These are phyloP conservation scores for Eonycteris spelaea DNA, from an alignment of 2,113 vertebrate species.

Conservation along the genomic window DNA sequence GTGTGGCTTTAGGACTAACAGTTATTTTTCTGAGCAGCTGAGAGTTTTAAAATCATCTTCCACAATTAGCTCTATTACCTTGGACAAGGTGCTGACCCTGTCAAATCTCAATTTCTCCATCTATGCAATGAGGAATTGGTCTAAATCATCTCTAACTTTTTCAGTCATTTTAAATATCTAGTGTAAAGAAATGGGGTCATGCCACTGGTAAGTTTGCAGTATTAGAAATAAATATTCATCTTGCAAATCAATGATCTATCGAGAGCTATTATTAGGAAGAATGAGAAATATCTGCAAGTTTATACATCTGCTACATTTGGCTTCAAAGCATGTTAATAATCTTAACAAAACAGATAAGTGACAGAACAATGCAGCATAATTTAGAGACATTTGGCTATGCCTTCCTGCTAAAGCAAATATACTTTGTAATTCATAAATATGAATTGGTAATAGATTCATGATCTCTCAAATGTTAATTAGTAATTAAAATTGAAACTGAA, in stretches of 20 bases:
- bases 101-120: not conserved
- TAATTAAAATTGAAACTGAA: slow-evolving; percentile 24
- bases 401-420: slow-evolving; percentile 36
- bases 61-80: not conserved
- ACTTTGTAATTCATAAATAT: slow-evolving; percentile 54
- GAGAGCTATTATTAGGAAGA: slow-evolving; percentile 47
- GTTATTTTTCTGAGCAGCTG: not conserved
- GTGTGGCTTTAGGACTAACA: not conserved
- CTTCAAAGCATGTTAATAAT: slow-evolving; percentile 39
- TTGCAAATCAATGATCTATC: not conserved
- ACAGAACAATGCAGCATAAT: slow-evolving; percentile 52
- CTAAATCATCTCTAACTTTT: slow-evolving; percentile 21
- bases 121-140: not conserved
- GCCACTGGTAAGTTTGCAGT: not conserved
- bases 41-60: not conserved
- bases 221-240: slow-evolving; percentile 13
- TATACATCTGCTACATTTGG: slow-evolving; percentile 46
- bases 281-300: slow-evolving; percentile 26
- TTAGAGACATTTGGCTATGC: slow-evolving; percentile 44
- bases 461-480: not conserved
- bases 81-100: not conserved
- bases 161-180: slow-evolving; percentile 8
- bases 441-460: slow-evolving; percentile 38
- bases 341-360: slow-evolving; percentile 24
- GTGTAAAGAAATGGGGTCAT: not conserved